These are phyloP conservation scores for Euspilapteryx auroguttella DNA, from an alignment of 2,888 invertebrate species.

Conservation along the genomic window DNA sequence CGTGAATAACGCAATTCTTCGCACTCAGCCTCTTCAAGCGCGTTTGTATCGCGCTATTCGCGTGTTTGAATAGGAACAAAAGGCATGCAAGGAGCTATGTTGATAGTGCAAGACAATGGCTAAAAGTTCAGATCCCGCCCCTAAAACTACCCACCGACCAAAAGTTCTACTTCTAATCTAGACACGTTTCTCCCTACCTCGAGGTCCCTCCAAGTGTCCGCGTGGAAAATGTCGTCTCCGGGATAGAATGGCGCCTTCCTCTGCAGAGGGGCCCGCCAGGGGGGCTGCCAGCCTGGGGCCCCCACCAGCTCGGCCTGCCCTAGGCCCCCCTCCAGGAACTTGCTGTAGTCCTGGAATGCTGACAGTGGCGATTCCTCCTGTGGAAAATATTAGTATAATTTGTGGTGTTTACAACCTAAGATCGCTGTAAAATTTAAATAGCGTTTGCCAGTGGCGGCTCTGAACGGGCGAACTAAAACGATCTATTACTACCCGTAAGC, in stretches of 20 bases:
- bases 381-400: not conserved
- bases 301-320: conserved; percentile 61
- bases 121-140: not conserved
- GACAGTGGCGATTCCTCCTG: conserved; percentile 49
- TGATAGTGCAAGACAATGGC: not conserved
- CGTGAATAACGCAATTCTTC: too few relatives aligned
- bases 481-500: too few relatives aligned
- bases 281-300: conserved; percentile 53
- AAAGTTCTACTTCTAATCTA: not conserved
- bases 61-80: not conserved
- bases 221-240: conserved; percentile 51
- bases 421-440: too few relatives aligned
- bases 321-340: conserved; percentile 53
- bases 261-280: conserved; percentile 60
- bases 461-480: too few relatives aligned
- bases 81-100: not conserved
- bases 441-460: too few relatives aligned
- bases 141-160: not conserved
- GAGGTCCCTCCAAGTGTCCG: conserved; percentile 51
- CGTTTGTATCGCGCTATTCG: too few relatives aligned
- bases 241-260: conserved; percentile 62
- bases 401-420: too few relatives aligned
- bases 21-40: too few relatives aligned
- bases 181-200: conserved; percentile 19
- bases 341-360: conserved; percentile 61